Conservation (phyloP, 2,113 vertebrate genomes). For the Pantherophis guttatus region DNA sequence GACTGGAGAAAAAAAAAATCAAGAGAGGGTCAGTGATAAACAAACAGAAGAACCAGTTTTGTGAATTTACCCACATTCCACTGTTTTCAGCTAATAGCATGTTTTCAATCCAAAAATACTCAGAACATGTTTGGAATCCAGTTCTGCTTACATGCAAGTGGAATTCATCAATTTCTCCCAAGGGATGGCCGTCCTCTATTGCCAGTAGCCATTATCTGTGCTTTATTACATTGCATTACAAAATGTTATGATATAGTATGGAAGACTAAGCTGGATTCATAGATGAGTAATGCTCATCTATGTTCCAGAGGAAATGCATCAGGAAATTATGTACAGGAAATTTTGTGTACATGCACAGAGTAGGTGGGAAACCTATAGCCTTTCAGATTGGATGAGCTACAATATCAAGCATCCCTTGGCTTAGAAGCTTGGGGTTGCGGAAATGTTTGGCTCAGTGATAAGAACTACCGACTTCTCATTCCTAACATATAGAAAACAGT, state of each 20-base stretch:
- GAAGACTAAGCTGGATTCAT: neutral
- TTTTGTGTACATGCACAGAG: neutral
- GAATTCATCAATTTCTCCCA: neutral
- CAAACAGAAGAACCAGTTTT: slow-evolving; percentile 9
- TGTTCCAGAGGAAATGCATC: neutral
- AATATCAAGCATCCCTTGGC: neutral
- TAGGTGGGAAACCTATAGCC: neutral
- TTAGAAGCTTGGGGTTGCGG: neutral
- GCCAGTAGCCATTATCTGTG: neutral
- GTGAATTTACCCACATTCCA: neutral
- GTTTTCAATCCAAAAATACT: neutral
- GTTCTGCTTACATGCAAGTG: neutral
- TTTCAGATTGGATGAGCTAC: neutral
- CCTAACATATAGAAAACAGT: neutral
- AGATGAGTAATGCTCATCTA: neutral
- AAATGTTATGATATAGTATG: neutral
- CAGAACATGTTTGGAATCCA: neutral
- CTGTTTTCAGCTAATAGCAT: neutral
- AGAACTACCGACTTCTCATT: neutral
- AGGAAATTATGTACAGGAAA: too few species aligned
- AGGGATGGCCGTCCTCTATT: neutral
- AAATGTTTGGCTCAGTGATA: neutral
- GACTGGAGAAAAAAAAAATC: slow-evolving; percentile 59
- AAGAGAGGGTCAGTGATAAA: neutral
- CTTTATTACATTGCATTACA: neutral